Base-by-base conservation (phyloP, 2,888 invertebrate genomes). In the Euplagia quadripunctaria region DNA sequence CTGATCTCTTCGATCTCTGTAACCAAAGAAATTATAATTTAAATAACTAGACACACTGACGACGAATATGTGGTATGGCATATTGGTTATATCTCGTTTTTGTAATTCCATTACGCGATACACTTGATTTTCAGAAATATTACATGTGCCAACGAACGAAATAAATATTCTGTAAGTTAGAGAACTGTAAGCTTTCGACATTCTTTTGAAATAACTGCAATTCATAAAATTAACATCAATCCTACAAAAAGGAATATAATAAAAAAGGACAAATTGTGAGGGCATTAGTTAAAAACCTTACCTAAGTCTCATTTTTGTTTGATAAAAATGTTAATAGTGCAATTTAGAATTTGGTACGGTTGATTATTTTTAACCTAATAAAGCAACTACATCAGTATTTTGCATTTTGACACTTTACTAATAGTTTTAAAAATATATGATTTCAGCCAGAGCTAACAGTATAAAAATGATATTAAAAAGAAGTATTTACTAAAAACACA, bases 1-100 rank as follows among this genome's bases (percentile, higher is more conserved):
- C 91, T 94, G 95, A 85, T 95, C 95, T 86, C 95, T 93, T 90
- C 96, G 86, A 85, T 95, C 95, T 87, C 95, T 96, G 92, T 87
- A 90, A 91, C 80, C 80, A 92, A 91, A 83, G 74, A 76, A 84
- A 79, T 74, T 14, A 52, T 68, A 75, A 46, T 17, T 55, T 74
- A 73, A 69, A 82, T 74, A 79, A 70, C 69, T 6, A 31, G 14
- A 61, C 31, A 61, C 14, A 61, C 31, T 31, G 14, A 16, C 14
- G 6, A 14, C 5, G 61, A 61, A 61, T 61, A 14, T 5, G 12
- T 58, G 9, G 58, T 58, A 31, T 58, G 51, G 52, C n/a, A 55
- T 55, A 55, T n/a, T n/a, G 11, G n/a, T 55, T 58, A 0, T 20
- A 58, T 20, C n/a, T 20, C 12, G 12, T 20, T 20, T n/a, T n/a